phyloP scores from a whole-genome alignment of 2,113 vertebrate genomes.

The Pygoscelis antarcticus region DNA sequence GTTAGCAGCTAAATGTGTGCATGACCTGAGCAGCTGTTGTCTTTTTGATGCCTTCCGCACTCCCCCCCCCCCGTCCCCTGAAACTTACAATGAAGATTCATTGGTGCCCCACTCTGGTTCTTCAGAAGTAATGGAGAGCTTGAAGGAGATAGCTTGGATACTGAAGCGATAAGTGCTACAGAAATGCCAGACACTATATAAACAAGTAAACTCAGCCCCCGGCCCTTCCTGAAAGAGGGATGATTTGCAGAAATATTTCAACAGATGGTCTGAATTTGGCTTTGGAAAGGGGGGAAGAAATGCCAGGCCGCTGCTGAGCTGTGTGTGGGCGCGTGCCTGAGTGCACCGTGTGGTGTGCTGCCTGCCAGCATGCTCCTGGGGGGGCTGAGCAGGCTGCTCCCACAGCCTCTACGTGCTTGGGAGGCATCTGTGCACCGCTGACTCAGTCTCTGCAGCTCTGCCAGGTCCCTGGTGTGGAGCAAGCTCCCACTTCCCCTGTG shows the following conservation, averaged over 20 bases:
- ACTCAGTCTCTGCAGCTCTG: neutral
- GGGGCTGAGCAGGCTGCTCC: neutral
- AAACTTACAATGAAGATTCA: neutral
- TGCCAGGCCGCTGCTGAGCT: neutral
- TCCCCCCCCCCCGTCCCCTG: neutral
- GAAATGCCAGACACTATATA: conserved; percentile 24
- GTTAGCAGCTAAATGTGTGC: neutral
- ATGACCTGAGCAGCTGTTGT: neutral
- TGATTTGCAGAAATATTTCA: conserved; percentile 44
- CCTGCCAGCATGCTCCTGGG: neutral
- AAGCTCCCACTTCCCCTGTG: neutral
- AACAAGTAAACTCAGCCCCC: neutral
- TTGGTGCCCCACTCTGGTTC: neutral
- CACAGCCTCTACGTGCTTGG: neutral
- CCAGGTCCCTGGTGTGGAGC: neutral
- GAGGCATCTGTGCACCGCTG: neutral
- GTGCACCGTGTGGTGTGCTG: rapidly evolving
- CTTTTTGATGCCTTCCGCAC: neutral
- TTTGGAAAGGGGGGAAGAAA: neutral
- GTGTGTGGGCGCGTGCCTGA: neutral
- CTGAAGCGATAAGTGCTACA: neutral
- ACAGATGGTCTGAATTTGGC: conserved; percentile 52
- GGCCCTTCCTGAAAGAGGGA: neutral
- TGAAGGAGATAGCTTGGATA: neutral
- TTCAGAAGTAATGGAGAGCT: neutral